Base-by-base conservation (phyloP, 1,140 invertebrate genomes). In the Trichogramma pretiosum region DNA sequence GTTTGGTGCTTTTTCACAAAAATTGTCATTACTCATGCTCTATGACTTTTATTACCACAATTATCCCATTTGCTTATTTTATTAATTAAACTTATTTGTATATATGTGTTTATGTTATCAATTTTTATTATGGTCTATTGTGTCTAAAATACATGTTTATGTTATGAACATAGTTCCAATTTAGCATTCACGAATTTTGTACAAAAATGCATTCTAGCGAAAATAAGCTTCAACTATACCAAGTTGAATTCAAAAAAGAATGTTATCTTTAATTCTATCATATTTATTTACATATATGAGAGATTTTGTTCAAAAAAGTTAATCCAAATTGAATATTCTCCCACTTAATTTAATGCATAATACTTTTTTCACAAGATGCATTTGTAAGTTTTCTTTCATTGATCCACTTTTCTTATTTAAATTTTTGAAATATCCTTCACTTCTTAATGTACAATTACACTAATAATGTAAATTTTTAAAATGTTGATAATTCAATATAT, bases 381-480 rank as follows among this genome's bases (percentile, higher is more conserved):
- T 46, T 51, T 50, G 1, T 30, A 50, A 41, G 30, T 41, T n/a
- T 46, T 46, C n/a, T 34, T 42, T 46, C 40, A 46, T 46, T 22
- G 36, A 41, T 51, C 36, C 24, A 23, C 14, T 42, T 37, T 41
- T 46, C n/a, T 34, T 36, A 36, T 46, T 51, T 46, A 36, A 46
- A 30, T 46, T 19, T 34, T 18, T 36, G 18, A 41, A 41, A 50
- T 39, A 45, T 40, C 5, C 44, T 23, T n/a, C 18, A 42, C 37
- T 32, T 46, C 18, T 46, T 14, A 46, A 51, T 51, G 30, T 51
- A 51, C n/a, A n/a, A n/a, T n/a, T n/a, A n/a, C n/a, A n/a, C n/a
- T n/a, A n/a, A n/a, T n/a, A n/a, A n/a, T n/a, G n/a, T n/a, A n/a
- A n/a, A n/a, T n/a, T n/a, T n/a, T n/a, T n/a, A n/a, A n/a, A n/a